phyloP scores from a whole-genome alignment of 2,888 invertebrate species.

The Heliconius charithonia region DNA sequence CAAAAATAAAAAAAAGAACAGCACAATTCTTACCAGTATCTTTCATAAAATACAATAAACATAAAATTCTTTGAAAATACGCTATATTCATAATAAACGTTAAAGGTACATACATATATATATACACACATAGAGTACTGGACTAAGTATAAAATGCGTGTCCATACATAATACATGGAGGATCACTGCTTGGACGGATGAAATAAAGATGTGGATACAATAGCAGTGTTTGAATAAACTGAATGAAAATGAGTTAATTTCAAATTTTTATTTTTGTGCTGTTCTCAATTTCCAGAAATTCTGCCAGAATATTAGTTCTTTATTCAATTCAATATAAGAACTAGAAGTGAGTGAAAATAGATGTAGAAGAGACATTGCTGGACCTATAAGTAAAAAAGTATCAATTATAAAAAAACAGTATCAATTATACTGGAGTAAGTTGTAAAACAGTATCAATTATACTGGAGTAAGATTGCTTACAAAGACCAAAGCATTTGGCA shows the following conservation, averaged over 20 bases:
- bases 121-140: background rate
- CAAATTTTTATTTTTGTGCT: background rate
- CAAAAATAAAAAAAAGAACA: background rate
- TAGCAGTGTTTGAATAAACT: conserved; percentile 47
- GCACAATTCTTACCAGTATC: too few relatives aligned
- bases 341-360: background rate
- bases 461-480: too few relatives aligned
- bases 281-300: background rate
- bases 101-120: conserved; percentile 18
- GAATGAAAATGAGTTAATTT: background rate
- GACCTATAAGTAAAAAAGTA: background rate
- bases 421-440: background rate
- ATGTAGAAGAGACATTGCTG: background rate
- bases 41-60: background rate
- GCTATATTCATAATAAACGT: conserved; percentile 28
- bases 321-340: background rate
- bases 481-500: too few relatives aligned
- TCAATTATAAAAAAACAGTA: background rate
- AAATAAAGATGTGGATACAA: conserved; percentile 52
- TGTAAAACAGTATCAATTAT: background rate
- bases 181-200: conserved; percentile 66
- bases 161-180: conserved; percentile 72
- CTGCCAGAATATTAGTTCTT: background rate
- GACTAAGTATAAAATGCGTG: conserved; percentile 58
- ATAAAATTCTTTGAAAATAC: conserved; percentile 15